These are phyloP conservation scores for Nomada goodeniana DNA, from an alignment of 2,888 invertebrate genomes.

Conservation along the genomic window DNA sequence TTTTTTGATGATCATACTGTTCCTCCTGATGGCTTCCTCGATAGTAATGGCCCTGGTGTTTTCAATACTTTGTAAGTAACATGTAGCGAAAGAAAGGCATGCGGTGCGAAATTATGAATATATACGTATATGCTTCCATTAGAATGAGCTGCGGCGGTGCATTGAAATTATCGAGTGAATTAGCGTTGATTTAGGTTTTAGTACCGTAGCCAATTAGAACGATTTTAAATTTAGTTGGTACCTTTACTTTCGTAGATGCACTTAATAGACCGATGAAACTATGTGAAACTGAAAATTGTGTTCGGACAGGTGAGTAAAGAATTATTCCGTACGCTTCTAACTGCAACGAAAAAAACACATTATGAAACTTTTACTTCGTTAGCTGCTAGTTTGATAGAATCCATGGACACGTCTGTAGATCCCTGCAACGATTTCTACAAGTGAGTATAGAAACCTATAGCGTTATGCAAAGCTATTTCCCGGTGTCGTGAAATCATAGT, in stretches of 20 bases:
- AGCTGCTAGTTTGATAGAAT: slow-evolving; percentile 90
- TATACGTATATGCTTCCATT: not conserved
- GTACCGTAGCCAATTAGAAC: not conserved
- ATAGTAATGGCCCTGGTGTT: slow-evolving; percentile 73
- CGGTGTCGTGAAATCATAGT: not conserved
- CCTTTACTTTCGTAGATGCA: slow-evolving; percentile 39
- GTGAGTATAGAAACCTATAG: slow-evolving; percentile 81
- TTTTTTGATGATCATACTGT: slow-evolving; percentile 64
- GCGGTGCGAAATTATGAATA: not conserved
- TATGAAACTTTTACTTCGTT: slow-evolving; percentile 76
- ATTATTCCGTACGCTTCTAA: not conserved
- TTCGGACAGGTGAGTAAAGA: slow-evolving; percentile 84
- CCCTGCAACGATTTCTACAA: slow-evolving; percentile 94
- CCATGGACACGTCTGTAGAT: slow-evolving; percentile 90
- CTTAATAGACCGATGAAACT: slow-evolving; percentile 70
- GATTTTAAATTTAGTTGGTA: not conserved
- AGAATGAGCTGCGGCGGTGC: no score
- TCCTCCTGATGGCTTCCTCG: slow-evolving; percentile 68
- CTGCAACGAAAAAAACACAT: not conserved
- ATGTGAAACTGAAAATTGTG: slow-evolving; percentile 89
- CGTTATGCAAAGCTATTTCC: not conserved
- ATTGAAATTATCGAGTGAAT: not conserved
- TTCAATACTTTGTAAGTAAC: slow-evolving; percentile 78
- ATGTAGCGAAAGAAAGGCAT: not conserved
- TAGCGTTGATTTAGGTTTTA: not conserved